phyloP scores from a whole-genome alignment of 1,140 invertebrate species.

The Anthonomus grandis region DNA sequence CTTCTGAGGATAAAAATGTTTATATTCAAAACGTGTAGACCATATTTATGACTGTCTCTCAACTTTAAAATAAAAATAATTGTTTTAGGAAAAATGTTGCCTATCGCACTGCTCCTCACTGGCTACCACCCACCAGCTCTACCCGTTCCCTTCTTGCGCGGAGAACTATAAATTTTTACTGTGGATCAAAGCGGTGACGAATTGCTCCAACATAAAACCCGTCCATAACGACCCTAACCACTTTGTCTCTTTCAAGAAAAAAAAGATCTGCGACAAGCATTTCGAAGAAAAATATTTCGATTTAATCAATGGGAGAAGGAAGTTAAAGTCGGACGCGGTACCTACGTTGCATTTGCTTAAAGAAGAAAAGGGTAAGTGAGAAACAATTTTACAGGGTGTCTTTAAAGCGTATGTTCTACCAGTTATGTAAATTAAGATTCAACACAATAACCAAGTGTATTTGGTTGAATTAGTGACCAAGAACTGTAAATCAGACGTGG shows the following conservation, averaged over 20 bases:
- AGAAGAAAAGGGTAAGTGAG: background rate
- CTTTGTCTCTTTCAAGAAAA: background rate
- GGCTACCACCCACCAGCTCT: background rate
- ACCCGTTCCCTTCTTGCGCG: background rate
- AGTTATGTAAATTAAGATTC: background rate
- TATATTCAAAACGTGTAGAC: too few relatives aligned
- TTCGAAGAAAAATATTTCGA: constrained; percentile 1
- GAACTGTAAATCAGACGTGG: too few relatives aligned
- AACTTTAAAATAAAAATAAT: background rate
- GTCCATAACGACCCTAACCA: background rate
- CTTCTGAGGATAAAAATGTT: too few relatives aligned
- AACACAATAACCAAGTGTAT: too few relatives aligned
- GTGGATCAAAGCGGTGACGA: too few relatives aligned
- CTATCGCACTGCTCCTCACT: background rate
- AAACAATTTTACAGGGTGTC: background rate
- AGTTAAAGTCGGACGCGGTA: too few relatives aligned
- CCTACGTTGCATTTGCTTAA: too few relatives aligned
- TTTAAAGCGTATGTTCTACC: background rate
- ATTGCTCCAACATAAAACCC: background rate
- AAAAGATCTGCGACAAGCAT: constrained; percentile 2
- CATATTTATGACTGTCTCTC: too few relatives aligned
- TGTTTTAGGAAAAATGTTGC: background rate
- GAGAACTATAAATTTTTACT: too few relatives aligned
- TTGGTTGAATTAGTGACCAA: too few relatives aligned
- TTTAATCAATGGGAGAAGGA: too few relatives aligned